phyloP scores from a whole-genome alignment of 1,140 invertebrate genomes.

The Drosophila eugracilis region DNA sequence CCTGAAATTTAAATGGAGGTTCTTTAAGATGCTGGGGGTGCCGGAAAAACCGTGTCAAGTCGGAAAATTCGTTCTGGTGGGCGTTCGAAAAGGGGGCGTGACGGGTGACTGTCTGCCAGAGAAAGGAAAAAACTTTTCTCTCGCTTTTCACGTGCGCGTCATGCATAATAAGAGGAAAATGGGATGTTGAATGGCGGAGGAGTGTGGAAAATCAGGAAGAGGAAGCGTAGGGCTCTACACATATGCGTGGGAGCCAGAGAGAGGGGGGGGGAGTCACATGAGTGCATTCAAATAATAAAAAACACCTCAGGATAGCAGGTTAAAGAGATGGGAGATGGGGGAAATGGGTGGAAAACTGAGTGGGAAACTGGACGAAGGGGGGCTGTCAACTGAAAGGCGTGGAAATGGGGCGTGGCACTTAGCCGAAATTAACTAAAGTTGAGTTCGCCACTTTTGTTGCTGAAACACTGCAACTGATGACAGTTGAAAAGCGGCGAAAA shows the following conservation, averaged over 20 bases:
- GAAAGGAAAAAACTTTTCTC: conserved; percentile 63
- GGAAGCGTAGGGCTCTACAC: conserved; percentile 2
- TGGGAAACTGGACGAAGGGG: no score
- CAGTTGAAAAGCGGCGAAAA: conserved; percentile 38
- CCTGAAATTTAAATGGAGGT: conserved; percentile 1
- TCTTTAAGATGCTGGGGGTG: conserved; percentile 14
- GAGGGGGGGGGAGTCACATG: conserved; percentile 15
- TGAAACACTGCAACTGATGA: conserved; percentile 59
- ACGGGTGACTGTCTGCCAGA: conserved; percentile 43
- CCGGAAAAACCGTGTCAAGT: conserved; percentile 74
- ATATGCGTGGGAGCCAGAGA: conserved; percentile 33
- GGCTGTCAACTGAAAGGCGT: conserved; percentile 16
- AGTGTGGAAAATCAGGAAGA: conserved; percentile 22
- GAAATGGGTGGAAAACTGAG: conserved; percentile 3
- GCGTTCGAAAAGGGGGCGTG: conserved; percentile 27
- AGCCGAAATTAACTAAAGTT: conserved; percentile 58
- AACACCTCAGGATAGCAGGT: conserved; percentile 48
- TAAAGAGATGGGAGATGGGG: not conserved
- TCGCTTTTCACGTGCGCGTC: conserved; percentile 50
- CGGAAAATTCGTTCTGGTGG: conserved; percentile 66
- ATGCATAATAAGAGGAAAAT: conserved; percentile 64
- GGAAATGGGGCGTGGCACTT: conserved; percentile 36
- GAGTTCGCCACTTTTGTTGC: conserved; percentile 30
- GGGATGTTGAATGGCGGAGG: not conserved
- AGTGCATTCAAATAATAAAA: conserved; percentile 76